Evolutionary conservation across 2,888 invertebrate species (phyloP), one percentile per base, ranked within the genome.

Genomic region (Archaeoteleia sp.): DNA sequence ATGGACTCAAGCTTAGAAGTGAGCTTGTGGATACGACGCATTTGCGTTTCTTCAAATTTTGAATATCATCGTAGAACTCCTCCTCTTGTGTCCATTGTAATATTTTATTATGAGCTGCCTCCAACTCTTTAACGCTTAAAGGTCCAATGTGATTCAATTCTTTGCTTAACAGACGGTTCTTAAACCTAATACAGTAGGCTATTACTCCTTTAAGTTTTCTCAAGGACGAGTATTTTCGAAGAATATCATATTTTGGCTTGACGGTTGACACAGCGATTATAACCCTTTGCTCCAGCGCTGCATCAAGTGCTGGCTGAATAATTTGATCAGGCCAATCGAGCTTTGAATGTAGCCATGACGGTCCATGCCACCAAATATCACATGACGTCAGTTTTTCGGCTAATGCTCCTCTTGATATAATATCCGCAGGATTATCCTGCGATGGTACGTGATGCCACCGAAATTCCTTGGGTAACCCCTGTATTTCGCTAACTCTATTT

Each of bases 401-500:
- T 2, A n/a, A 35, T 1, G n/a, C 8, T 20, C 32, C 32, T n/a
- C 20, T 20, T 4, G 20, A 20, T 5, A 20, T 4, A 2, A 20
- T 5, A 5, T 20, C 20, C 5, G 20, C 20, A 4, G 20, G 20
- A 20, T 20, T 20, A 2, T 20, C 20, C 20, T 5, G 2, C 20
- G 20, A 20, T 20, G 20, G 20, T 8, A 34, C 34, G 14, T 35
- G 35, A 35, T 35, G 35, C 35, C 35, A 35, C 4, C 1, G 14
- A 15, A 8, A 15, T 14, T 15, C 35, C 12, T 32, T 5, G 17
- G 45, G 27, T n/a, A 20, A 32, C 12, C 17, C 20, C 20, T 45
- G 45, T 7, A 32, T 32, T 20, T 45, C 32, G 7, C 20, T 45
- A 8, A 45, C 32, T 12, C 45, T 17, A 5, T 43, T 43, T 43